Evolutionary conservation across 1,140 invertebrate species (phyloP).

Genomic region (Sitobion miscanthi): DNA sequence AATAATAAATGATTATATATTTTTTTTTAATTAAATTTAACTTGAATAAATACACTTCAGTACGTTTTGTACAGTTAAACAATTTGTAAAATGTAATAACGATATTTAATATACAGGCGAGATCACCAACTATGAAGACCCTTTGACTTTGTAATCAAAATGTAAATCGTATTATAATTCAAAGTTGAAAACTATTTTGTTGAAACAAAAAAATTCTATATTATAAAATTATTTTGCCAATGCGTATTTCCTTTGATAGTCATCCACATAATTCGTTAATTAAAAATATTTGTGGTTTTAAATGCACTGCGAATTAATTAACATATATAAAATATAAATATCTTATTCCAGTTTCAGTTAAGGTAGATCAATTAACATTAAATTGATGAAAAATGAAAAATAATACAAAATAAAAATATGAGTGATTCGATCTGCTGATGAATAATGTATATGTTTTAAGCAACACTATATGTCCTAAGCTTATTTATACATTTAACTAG

Average conservation of each 20-base stretch:
- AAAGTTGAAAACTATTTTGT: slow-evolving; percentile 26
- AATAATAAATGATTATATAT: not conserved
- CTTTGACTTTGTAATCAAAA: not conserved
- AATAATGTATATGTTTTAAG: not conserved
- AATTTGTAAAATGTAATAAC: slow-evolving; percentile 24
- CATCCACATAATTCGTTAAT: not conserved
- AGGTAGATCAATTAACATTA: not conserved
- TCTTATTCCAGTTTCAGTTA: not conserved
- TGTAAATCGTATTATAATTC: not conserved
- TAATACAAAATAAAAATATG: not conserved
- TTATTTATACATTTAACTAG: not conserved
- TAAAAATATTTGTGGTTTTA: slow-evolving; percentile 7
- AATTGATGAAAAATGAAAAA: not conserved
- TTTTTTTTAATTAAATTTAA: not conserved
- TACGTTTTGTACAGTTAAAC: not conserved
- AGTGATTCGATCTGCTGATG: not conserved
- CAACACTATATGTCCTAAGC: not conserved
- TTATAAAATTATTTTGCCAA: not conserved
- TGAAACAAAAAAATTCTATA: not conserved
- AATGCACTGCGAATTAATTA: not conserved
- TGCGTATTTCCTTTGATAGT: not conserved
- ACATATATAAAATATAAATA: not conserved
- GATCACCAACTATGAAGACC: not conserved
- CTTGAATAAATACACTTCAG: not conserved
- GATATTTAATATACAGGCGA: not conserved